phyloP scores from a whole-genome alignment of 2,888 invertebrate species.

The Brachynemurus nebulosus region DNA sequence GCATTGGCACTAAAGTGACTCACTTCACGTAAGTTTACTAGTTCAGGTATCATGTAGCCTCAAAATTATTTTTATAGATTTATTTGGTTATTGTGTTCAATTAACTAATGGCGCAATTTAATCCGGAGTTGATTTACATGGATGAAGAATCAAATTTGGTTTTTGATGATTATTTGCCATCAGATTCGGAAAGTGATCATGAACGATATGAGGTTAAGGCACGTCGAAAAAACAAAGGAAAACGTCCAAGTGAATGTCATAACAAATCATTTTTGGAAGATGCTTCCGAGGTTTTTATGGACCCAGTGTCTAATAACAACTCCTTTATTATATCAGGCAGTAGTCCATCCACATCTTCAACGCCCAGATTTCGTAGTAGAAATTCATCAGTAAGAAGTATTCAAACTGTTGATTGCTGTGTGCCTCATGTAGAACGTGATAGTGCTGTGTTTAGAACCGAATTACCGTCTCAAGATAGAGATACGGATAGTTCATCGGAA shows the following conservation, averaged over 20 bases:
- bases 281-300: conserved; percentile 5
- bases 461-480: not conserved
- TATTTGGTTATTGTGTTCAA: too few species aligned
- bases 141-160: not conserved
- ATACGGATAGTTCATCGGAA: not conserved
- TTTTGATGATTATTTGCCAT: not conserved
- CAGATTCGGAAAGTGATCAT: not conserved
- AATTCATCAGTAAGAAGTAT: conserved; percentile 7
- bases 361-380: conserved; percentile 6
- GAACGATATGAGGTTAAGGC: conserved; percentile 6
- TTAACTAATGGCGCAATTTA: conserved; percentile 2
- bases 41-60: too few species aligned
- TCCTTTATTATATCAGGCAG: not conserved
- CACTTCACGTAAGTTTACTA: too few species aligned
- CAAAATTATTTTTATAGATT: too few species aligned
- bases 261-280: conserved; percentile 2
- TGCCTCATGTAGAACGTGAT: not conserved
- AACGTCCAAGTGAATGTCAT: not conserved
- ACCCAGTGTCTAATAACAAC: not conserved
- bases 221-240: conserved; percentile 3
- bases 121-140: conserved; percentile 1
- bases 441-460: not conserved
- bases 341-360: conserved; percentile 5
- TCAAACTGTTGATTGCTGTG: conserved; percentile 6
- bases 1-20: too few species aligned